phyloP scores from a whole-genome alignment of 2,888 invertebrate species.

The Itoplectis maculator region DNA sequence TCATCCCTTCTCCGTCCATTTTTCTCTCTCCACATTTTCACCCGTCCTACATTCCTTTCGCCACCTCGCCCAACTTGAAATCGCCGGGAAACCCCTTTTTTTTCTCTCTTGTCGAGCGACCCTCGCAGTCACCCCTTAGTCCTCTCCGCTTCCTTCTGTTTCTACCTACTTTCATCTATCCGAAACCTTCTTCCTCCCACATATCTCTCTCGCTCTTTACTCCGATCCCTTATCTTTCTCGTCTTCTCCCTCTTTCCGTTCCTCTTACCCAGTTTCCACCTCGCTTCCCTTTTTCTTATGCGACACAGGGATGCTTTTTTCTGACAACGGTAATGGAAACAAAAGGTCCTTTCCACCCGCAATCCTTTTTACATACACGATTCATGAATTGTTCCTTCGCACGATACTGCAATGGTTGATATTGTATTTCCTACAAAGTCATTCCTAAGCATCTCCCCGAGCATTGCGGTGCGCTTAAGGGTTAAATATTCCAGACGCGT shows the following conservation, averaged over 20 bases:
- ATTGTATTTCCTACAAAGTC: background rate
- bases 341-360: slow-evolving; percentile 17
- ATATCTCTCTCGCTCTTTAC: background rate
- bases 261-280: background rate
- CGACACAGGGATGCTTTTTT: background rate
- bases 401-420: background rate
- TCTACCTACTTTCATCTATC: slow-evolving; percentile 1
- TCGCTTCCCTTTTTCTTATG: background rate
- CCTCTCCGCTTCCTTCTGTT: background rate
- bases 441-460: background rate
- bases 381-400: slow-evolving; percentile 18
- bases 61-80: background rate
- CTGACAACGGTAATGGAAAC: slow-evolving; percentile 21
- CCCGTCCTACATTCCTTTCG: background rate
- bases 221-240: background rate
- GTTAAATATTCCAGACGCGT: background rate
- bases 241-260: background rate
- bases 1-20: background rate
- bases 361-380: slow-evolving; percentile 7
- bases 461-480: background rate
- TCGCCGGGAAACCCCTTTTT: slow-evolving; percentile 14
- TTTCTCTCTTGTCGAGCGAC: slow-evolving; percentile 18
- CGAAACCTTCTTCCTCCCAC: slow-evolving; percentile 1
- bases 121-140: background rate
- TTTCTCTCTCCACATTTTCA: background rate